phyloP scores from a whole-genome alignment of 35 echinoderm and acorn worm genomes.

The Lytechinus pictus region DNA sequence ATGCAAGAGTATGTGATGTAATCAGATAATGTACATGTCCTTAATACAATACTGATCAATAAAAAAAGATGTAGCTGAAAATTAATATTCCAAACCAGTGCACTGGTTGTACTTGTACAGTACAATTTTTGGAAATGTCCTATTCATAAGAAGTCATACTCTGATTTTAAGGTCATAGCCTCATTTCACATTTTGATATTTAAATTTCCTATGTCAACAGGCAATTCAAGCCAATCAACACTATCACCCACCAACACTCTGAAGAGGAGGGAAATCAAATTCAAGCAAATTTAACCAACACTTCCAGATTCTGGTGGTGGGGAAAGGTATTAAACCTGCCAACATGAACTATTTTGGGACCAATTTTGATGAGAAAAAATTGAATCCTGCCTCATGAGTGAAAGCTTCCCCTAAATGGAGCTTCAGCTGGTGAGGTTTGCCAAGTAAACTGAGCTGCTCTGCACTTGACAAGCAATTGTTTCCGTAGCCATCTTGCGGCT shows the following conservation, averaged over 20 bases:
- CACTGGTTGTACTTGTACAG: too few relatives aligned
- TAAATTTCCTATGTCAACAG: background rate
- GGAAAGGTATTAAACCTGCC: background rate
- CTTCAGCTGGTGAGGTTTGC: background rate
- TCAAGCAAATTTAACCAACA: conserved; percentile 1
- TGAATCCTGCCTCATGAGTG: background rate
- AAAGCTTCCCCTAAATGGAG: background rate
- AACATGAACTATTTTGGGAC: background rate
- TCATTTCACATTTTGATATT: background rate
- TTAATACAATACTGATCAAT: too few relatives aligned
- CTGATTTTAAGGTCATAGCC: background rate
- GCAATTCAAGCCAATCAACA: background rate
- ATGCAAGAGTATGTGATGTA: too few relatives aligned
- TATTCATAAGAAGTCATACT: background rate
- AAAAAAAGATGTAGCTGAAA: too few relatives aligned
- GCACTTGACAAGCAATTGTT: conserved; percentile 47
- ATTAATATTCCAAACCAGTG: too few relatives aligned
- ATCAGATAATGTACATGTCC: too few relatives aligned
- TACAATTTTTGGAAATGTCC: too few relatives aligned
- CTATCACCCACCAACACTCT: background rate
- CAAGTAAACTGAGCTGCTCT: background rate
- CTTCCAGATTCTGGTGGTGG: background rate
- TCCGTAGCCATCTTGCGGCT: background rate
- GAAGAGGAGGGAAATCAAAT: conserved; percentile 2
- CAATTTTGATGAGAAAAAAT: background rate